Base-by-base conservation (phyloP, 2,113 vertebrate species). In the Amblyopsis rosae region DNA sequence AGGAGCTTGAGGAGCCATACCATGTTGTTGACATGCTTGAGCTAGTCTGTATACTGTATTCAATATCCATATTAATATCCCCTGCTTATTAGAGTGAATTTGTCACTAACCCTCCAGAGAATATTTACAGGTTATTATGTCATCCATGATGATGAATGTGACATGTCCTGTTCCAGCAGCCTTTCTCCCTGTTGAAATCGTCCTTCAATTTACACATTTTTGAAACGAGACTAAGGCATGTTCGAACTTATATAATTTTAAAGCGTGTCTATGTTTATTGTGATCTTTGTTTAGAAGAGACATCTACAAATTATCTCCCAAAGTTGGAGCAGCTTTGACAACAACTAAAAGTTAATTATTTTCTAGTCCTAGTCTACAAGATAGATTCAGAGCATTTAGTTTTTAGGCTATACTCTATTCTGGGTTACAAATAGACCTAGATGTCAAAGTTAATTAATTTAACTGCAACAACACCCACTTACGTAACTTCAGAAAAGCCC, bases 41-140 rank as follows among this genome's bases (percentile, higher is more conserved):
- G 61, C 75, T 85, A 83, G 86, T 82, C n/a, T 82, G 83, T 26
- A 26, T 26, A 26, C 49, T 1, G 73, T 58, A 62, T 54, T 86
- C 54, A 73, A 76, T 69, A 16, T 10, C 41, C 15, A 19, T 67
- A 62, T 81, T 77, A 88, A 86, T 87, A 68, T 63, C 69, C 62
- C n/a, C 33, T 6, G 15, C 65, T 53, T 72, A 49, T 64, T 70
- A 1, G 51, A 48, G 78, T 84, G 85, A 90, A 88, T 90, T 86
- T 90, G 65, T 63, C 87, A 88, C 84, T 46, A n/a, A 80, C 73
- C 15, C 82, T 89, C 62, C 41, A 89, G 62, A 59, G 57, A 74
- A 66, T 63, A 71, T 72, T 76, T 75, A 67, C 63, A 72, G 59
- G 47, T 62, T 66, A 46, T 26, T 67, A 59, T 55, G 48, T 83